phyloP scores from a whole-genome alignment of 1,140 invertebrate species.

The Drosophila bocqueti region DNA sequence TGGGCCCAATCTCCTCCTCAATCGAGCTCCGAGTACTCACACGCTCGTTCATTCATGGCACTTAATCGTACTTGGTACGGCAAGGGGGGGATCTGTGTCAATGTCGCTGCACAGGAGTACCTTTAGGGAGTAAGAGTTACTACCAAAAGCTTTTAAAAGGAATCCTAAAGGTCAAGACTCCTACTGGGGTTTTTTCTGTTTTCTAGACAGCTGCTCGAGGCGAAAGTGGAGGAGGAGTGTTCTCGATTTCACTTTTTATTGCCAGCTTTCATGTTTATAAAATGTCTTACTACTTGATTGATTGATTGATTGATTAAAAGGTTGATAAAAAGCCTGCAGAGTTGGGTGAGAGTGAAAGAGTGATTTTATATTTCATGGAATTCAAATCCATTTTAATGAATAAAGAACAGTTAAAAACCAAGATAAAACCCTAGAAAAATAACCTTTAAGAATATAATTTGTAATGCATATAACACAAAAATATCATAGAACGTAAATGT shows the following conservation, averaged over 20 bases:
- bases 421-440: background rate
- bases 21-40: background rate
- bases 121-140: background rate
- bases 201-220: background rate
- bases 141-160: background rate
- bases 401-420: background rate
- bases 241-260: constrained; percentile 6
- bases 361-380: background rate
- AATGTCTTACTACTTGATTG: background rate
- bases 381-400: background rate
- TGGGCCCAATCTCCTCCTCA: background rate
- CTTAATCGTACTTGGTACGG: background rate
- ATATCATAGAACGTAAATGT: background rate
- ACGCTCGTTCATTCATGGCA: constrained; percentile 21
- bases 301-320: constrained; percentile 3
- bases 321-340: background rate
- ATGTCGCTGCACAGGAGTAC: constrained; percentile 3
- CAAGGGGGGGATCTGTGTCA: constrained; percentile 8
- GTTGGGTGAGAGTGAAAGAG: background rate
- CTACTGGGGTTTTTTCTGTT: background rate
- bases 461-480: background rate
- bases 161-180: background rate
- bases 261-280: background rate
- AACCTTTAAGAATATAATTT: background rate
- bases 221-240: constrained; percentile 9